Evolutionary conservation across 35 echinoderm and acorn worm species (phyloP), one percentile per base, ranked within the genome.

Genomic region (Acanthaster planci): DNA sequence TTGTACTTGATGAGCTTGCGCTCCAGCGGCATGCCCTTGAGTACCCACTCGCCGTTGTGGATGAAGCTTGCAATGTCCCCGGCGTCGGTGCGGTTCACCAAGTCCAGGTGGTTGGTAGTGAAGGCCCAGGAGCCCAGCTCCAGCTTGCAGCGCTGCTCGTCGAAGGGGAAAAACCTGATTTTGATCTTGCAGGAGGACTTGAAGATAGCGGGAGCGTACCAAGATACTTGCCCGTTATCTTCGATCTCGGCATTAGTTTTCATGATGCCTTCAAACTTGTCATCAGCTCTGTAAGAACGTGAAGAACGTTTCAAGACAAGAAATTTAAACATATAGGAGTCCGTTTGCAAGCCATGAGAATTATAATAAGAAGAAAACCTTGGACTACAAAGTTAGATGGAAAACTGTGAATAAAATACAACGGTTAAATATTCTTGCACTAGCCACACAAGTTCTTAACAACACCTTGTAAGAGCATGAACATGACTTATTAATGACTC

Each of bases 111-210:
- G 39, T 89, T 51, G 37, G 80, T 92, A 10, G 55, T 80, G 60
- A 89, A 97, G 29, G 94, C 85, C 94, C 94, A 97, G 16, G 94
- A 97, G 56, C 94, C 94, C 37, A 97, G 87, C 68, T 90, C 84
- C 18, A 97, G 60, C 14, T 29, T n/a, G 47, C 94, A 97, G 36
- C 67, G 56, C 84, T 97, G 90, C 30, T 83, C 85, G 59, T 97
- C 94, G 50, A 97, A 92, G 12, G 90, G 94, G 51, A 97, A 97
- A 77, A 85, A 97, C n/a, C 80, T 55, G 35, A 97, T 97, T 87
- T 92, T 82, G 16, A 97, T 81, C 67, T 86, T 93, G 59, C 94
- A 97, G 39, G 94, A 92, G 60, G 90, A 93, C 55, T 93, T 93
- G 67, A 93, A 97, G 30, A 97, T 93, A 12, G 90, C 94, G 7